These are phyloP conservation scores for Aurelia aurita complex sp. Pacific DNA, from an alignment of 30 jellyfish, hydroid and myxozoan species.

Conservation along the genomic window DNA sequence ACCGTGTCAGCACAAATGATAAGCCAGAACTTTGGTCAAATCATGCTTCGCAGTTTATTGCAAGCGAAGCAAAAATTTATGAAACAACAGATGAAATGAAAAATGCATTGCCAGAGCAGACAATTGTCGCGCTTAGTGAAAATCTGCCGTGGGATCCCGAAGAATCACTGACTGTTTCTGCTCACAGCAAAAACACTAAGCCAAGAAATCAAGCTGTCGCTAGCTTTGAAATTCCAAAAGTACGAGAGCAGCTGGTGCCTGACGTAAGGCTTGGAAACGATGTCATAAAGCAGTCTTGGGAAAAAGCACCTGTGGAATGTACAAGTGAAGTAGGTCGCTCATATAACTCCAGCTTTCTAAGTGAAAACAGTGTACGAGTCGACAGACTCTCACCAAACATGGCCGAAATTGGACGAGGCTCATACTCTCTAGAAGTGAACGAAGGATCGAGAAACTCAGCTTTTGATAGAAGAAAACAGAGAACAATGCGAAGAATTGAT, in stretches of 20 bases:
- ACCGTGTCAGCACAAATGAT: too few relatives aligned
- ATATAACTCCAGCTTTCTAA: not conserved
- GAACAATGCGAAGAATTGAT: conserved; percentile 24
- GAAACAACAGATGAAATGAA: too few relatives aligned
- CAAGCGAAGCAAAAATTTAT: too few relatives aligned
- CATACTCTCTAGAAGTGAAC: not conserved
- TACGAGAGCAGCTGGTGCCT: conserved; percentile 33
- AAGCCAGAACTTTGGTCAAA: too few relatives aligned
- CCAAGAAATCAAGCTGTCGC: not conserved
- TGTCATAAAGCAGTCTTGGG: not conserved
- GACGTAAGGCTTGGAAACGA: conserved; percentile 19
- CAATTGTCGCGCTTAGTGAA: conserved; percentile 32
- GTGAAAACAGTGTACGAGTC: not conserved
- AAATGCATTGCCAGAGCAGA: conserved; percentile 14
- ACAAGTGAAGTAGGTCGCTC: not conserved
- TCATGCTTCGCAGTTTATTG: too few relatives aligned
- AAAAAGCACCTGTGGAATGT: not conserved
- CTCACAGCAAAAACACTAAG: not conserved
- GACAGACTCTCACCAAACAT: conserved; percentile 5
- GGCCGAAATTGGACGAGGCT: not conserved
- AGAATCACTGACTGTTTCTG: not conserved
- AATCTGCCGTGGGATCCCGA: conserved; percentile 52
- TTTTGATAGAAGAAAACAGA: conserved; percentile 24
- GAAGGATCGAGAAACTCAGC: not conserved
- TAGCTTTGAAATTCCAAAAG: conserved; percentile 26